Base-by-base conservation (phyloP, 2,888 invertebrate genomes). In the Oeneis ivallda region DNA sequence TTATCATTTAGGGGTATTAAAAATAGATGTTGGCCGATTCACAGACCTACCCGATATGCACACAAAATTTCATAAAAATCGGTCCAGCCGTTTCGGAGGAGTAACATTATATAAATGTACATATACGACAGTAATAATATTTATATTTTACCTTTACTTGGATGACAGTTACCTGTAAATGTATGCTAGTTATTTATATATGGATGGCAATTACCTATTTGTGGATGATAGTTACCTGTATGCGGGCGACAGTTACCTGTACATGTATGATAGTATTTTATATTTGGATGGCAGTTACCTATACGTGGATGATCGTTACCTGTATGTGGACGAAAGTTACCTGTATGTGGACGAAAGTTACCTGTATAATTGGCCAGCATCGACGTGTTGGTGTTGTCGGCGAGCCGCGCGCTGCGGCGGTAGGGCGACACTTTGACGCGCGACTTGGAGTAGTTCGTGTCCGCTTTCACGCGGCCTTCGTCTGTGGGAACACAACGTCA, bases 361-460 rank as follows among this genome's bases (percentile, higher is more conserved):
- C 92, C 92, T 0, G 92, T 90, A 62, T 91, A 92, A 70, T 91
- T 90, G 59, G 92, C 92, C 52, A 78, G 62, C 7, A 85, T 63
- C 9, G 92, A 91, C 68, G 79, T 81, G 70, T 80, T 72, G 62
- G 87, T 86, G 68, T 79, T 79, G 74, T 89, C 90, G 1, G 83
- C 82, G 43, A 79, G 72, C 15, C 84, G 70, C 70, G 72, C 64
- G 76, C 85, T 81, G 75, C 90, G 85, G 1, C 89, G 72, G 82
- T 90, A 92, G 1, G 92, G 92, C 0, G 92, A 92, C 71, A 92
- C 91, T 76, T 89, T 89, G 37, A 91, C 91, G 58, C 92, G 80
- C 1, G 89, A 88, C 79, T 86, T 87, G 70, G 83, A 84, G 84
- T 76, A 89, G 81, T 89, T 89, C 39, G 90, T 90, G 81, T 87